These are phyloP conservation scores for Escarpia spicata DNA, from an alignment of 2,888 invertebrate genomes.

Conservation along the genomic window DNA sequence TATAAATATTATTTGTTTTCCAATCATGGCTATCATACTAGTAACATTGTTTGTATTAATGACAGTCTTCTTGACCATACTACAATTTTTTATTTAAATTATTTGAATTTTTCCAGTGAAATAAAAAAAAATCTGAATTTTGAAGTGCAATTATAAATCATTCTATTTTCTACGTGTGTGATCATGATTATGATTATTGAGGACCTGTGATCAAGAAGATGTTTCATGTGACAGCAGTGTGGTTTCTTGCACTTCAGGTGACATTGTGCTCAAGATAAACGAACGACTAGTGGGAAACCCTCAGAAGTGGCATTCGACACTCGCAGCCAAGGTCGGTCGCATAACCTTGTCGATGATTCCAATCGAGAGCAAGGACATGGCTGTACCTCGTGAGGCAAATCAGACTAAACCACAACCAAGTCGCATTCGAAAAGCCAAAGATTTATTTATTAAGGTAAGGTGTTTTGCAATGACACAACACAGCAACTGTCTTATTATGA, in stretches of 20 bases:
- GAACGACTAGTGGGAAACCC: slow-evolving; percentile 46
- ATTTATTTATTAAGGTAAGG: slow-evolving; percentile 45
- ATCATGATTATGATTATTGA: no score
- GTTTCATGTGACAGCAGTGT: not conserved
- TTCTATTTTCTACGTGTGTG: no score
- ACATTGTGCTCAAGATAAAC: slow-evolving; percentile 59
- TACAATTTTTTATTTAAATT: no score
- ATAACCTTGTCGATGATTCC: slow-evolving; percentile 55
- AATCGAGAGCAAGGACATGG: slow-evolving; percentile 39
- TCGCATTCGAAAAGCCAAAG: slow-evolving; percentile 39
- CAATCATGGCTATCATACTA: no score
- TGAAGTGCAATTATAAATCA: no score
- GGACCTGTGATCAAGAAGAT: not conserved
- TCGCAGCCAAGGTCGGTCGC: slow-evolving; percentile 47
- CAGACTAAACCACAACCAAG: slow-evolving; percentile 20
- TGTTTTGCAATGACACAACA: not conserved
- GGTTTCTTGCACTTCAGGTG: slow-evolving; percentile 45
- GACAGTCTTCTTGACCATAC: no score
- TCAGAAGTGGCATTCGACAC: slow-evolving; percentile 46
- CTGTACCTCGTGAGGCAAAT: not conserved
- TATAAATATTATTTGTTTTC: no score
- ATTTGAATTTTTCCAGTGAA: no score
- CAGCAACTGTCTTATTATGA: not conserved
- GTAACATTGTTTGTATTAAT: no score
- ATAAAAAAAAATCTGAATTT: no score